These are phyloP conservation scores for Byasa hedistus DNA, from an alignment of 2,888 invertebrate genomes.

Conservation along the genomic window DNA sequence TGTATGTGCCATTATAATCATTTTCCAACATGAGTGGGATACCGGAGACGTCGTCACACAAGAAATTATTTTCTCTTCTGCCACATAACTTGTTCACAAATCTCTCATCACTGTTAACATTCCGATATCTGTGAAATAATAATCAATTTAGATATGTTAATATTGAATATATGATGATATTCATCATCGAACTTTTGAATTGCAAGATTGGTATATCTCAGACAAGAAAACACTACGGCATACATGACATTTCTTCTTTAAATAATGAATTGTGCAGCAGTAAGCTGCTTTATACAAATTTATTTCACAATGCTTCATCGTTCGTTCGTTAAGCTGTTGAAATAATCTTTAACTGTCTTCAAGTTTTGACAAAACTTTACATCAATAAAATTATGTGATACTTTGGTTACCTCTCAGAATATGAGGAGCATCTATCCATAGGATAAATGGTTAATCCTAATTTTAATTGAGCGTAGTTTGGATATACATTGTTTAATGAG, in stretches of 20 bases:
- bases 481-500: conserved; percentile 29
- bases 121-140: conserved; percentile 30
- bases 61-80: conserved; percentile 35
- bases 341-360: not conserved
- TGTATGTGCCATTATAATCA: conserved; percentile 13
- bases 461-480: conserved; percentile 29
- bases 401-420: conserved; percentile 29
- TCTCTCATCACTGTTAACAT: conserved; percentile 58
- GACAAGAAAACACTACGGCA: too few species aligned
- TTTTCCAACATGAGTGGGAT: conserved; percentile 77
- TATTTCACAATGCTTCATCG: too few species aligned
- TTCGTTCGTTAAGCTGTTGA: not conserved
- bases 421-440: conserved; percentile 23
- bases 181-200: too few species aligned
- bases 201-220: too few species aligned
- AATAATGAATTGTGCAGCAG: too few species aligned
- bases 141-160: not conserved
- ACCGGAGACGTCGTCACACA: conserved; percentile 83
- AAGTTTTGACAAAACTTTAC: not conserved
- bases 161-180: not conserved
- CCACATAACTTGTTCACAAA: conserved; percentile 1
- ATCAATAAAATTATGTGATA: not conserved
- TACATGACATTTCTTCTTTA: too few species aligned
- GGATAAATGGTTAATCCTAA: conserved; percentile 32
- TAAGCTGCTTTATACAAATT: too few species aligned